Evolutionary conservation across 2,888 invertebrate genomes (phyloP), one percentile per base, ranked within the genome.

Genomic region (Andrena minutula): DNA sequence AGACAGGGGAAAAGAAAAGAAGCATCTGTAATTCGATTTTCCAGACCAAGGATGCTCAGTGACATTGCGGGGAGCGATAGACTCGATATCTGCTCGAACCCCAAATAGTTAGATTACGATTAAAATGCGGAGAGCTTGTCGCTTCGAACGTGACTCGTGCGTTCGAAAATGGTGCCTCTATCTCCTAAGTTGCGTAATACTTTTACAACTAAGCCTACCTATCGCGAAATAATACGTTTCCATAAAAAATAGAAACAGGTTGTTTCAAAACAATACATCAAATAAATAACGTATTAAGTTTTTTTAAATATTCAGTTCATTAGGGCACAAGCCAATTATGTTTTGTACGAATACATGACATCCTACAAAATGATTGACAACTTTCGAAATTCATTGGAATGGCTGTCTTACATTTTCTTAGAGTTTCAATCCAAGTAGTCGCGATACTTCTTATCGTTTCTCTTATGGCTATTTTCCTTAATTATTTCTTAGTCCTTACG

Each of bases 11-110:
- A 65, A 35, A 26, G 16, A 63, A 71, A 28, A 3, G 23, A 32
- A 16, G 41, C 60, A 53, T 35, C 76, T 47, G 47, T 68, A 64
- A 78, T 75, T 78, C 23, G n/a, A 75, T 76, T 69, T 79, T 75
- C 83, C 83, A 86, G 91, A 92, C 92, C 92, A 90, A 89, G 92
- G 92, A 93, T 92, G 93, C 92, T 89, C 92, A 93, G 93, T 92
- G 93, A 92, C 86, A 84, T 87, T 86, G 85, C 87, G 84, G 88
- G 88, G 89, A 89, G 82, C 91, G 90, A 89, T 83, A 83, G 87
- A 91, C 90, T 86, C 83, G 83, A 81, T 76, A 82, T 90, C 90
- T 83, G 83, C 83, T 89, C 91, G 89, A 90, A 88, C 86, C 88
- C 88, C 89, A 79, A 88, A 82, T 89, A 91, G 89, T 90, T 88